Evolutionary conservation across 2,888 invertebrate species (phyloP), one percentile per base, ranked within the genome.

Genomic region (Sphaerophoria rueppellii): DNA sequence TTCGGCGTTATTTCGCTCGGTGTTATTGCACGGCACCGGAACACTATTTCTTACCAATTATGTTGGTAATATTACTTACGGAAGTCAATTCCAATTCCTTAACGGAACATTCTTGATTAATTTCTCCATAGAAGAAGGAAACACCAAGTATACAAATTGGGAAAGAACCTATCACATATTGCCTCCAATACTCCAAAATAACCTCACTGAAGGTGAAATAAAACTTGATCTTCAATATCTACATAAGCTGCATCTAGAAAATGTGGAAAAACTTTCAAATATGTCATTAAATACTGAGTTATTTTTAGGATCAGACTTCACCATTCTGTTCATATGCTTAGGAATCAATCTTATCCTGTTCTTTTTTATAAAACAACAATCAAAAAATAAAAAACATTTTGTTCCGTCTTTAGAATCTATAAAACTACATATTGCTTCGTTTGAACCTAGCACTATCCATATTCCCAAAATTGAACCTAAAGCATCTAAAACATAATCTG

Each of bases 21-120:
- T n/a, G n/a, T n/a, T n/a, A n/a, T n/a, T n/a, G n/a, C n/a, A n/a
- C n/a, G n/a, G n/a, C n/a, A n/a, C n/a, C n/a, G 46, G 83, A 7
- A 81, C 80, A 46, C 32, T 78, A 40, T 81, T 86, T 37, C 37
- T 86, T 12, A 57, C 77, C 12, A 77, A 77, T 71, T 83, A 57
- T 46, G 16, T 63, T 11, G 80, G 80, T 34, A 70, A 76, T 40
- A 24, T 75, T 32, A 63, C 65, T 12, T 71, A 74, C 12, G 48
- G 60, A 37, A 80, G 65, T 40, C 54, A 16, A 24, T 50, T 73
- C 16, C 67, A 63, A 24, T 55, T 2, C n/a, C 50, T 82, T 4
- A 81, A 70, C 40, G 73, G 71, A 40, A 74, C 74, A 32, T 77
- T 73, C 16, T 24, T 85, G 16, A 70, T 70, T 54, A 67, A 67